Base-by-base conservation (phyloP, 2,797 vertebrate genomes). In the Poeciliopsis presidionis region DNA sequence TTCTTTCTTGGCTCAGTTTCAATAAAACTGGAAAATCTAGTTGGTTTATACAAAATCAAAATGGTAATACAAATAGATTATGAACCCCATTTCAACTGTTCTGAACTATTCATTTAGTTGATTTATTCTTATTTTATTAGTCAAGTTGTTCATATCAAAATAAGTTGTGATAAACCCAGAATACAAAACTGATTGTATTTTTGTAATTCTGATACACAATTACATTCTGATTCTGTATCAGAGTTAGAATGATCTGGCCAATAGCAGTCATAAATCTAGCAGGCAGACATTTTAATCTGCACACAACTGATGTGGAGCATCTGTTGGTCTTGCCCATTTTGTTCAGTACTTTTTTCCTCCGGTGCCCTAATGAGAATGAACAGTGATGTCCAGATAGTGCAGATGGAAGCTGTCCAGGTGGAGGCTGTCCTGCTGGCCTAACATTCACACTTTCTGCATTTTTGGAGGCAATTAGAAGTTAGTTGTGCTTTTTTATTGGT, bases 401-500 rank as follows among this genome's bases (percentile, higher is more conserved):
- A 81, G 71, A 61, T 87, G 75, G 77, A 85, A 25, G 33, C 70
- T 11, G 75, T 84, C 81, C 84, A 87, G 79, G 72, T 85, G 81
- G 82, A 89, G 61, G 72, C 57, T 4, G 0, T 65, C 65, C 83
- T 69, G 53, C 41, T 87, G 84, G 81, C 80, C 43, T n/a, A 0
- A 0, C 45, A 55, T 76, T 76, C 78, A 82, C 36, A 81, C 72
- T 78, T 76, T 16, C 11, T 55, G 45, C 65, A 73, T 53, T 57
- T 79, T 43, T 57, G 72, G 47, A 59, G 36, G 20, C 80, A 70
- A 81, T 75, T 33, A 77, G 22, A 63, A 81, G 67, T 43, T 22
- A 4, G n/a, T 20, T 55, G 28, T 77, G 33, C 14, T 59, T 47
- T 75, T 36, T 16, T 65, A 65, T 39, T 75, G 12, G 67, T 39